Evolutionary conservation across 2,888 invertebrate species (phyloP).

Genomic region (Cordilura impudica): DNA sequence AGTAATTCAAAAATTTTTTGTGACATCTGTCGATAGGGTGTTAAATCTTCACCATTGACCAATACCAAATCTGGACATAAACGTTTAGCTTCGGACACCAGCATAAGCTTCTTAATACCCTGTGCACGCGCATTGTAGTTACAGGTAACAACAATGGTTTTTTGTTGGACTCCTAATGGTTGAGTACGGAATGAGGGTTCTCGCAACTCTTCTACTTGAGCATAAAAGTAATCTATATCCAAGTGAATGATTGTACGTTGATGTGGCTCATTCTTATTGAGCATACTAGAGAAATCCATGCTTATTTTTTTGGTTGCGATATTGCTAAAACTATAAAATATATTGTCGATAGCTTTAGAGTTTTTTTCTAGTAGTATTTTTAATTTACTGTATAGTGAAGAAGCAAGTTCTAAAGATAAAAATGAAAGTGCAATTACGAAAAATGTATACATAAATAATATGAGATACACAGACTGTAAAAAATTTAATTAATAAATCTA

Average conservation of each 20-base stretch:
- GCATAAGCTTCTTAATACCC: slow-evolving; percentile 89
- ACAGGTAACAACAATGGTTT: slow-evolving; percentile 89
- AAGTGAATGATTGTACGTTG: slow-evolving; percentile 86
- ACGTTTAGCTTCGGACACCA: slow-evolving; percentile 85
- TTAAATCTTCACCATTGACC: slow-evolving; percentile 90
- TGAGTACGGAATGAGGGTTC: slow-evolving; percentile 83
- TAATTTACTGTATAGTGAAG: no score
- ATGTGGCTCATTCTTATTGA: slow-evolving; percentile 79
- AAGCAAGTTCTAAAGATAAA: no score
- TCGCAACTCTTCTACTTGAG: slow-evolving; percentile 89
- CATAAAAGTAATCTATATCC: slow-evolving; percentile 91
- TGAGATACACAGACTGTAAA: no score
- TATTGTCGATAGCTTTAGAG: no score
- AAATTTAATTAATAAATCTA: no score
- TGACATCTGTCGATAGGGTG: slow-evolving; percentile 88
- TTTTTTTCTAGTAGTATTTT: no score
- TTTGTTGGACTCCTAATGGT: slow-evolving; percentile 90
- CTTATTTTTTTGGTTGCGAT: background rate
- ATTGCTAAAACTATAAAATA: background rate
- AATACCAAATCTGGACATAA: slow-evolving; percentile 86
- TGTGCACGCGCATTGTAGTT: slow-evolving; percentile 88
- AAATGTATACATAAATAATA: no score
- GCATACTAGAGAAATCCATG: slow-evolving; percentile 74
- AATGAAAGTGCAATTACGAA: no score
- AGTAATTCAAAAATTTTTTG: slow-evolving; percentile 86